phyloP scores from a whole-genome alignment of 2,888 invertebrate genomes.

The Andrena haemorrhoa region DNA sequence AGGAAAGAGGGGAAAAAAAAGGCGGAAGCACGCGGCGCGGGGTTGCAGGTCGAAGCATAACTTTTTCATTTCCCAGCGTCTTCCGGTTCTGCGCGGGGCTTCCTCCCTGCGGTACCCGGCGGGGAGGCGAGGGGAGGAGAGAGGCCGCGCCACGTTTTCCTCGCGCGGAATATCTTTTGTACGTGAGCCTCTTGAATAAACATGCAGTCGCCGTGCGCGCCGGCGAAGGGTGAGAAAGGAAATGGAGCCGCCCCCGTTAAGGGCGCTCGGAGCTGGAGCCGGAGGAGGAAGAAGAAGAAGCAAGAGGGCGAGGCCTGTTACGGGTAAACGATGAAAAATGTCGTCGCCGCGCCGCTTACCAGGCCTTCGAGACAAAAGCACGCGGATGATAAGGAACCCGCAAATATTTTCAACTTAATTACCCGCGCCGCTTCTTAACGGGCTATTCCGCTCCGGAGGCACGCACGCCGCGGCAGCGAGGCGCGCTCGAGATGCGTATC shows the following conservation, averaged over 20 bases:
- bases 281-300: conserved; percentile 20
- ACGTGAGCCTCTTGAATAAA: conserved; percentile 84
- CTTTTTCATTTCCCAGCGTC: conserved; percentile 83
- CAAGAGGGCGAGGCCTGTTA: conserved; percentile 67
- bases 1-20: conserved; percentile 43
- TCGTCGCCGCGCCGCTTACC: conserved; percentile 62
- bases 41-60: conserved; percentile 77
- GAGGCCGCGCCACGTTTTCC: conserved; percentile 75
- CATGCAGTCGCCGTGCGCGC: conserved; percentile 77
- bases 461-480: conserved; percentile 11
- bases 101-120: conserved; percentile 50
- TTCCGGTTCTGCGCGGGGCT: conserved; percentile 75
- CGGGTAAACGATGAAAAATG: conserved; percentile 83
- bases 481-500: background rate
- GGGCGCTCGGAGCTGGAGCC: background rate
- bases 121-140: conserved; percentile 21
- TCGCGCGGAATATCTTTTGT: conserved; percentile 82
- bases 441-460: conserved; percentile 31
- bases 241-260: conserved; percentile 36
- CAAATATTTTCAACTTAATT: conserved; percentile 82
- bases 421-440: conserved; percentile 62
- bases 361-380: conserved; percentile 63
- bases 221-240: conserved; percentile 61
- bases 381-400: conserved; percentile 71
- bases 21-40: conserved; percentile 52